These are phyloP conservation scores for Aepyceros melampus DNA, from an alignment of 2,113 vertebrate genomes.

Conservation along the genomic window DNA sequence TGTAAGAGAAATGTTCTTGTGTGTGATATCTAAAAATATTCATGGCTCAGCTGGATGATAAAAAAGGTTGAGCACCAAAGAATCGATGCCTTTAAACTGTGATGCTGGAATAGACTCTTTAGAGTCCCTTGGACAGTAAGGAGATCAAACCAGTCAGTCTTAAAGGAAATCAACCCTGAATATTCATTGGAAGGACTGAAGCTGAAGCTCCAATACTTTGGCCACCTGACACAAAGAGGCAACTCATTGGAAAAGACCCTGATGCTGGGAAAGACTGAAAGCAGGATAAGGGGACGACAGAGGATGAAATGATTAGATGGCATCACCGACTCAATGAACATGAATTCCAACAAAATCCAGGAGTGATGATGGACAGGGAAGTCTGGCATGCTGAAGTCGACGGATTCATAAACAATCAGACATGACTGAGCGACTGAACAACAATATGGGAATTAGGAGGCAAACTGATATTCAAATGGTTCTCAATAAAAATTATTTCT, in stretches of 20 bases:
- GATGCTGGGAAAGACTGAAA: not conserved
- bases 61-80: not conserved
- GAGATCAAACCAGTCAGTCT: not conserved
- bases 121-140: not conserved
- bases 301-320: not conserved
- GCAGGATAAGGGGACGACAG: not conserved
- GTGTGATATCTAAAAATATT: not conserved
- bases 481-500: not conserved
- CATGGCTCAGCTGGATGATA: not conserved
- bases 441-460: not conserved
- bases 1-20: not conserved
- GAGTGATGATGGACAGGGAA: not conserved
- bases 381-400: not conserved
- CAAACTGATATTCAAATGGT: not conserved
- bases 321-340: not conserved
- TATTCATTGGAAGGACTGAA: not conserved
- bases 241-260: not conserved
- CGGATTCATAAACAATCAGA: not conserved
- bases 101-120: not conserved
- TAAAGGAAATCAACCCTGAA: not conserved
- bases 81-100: not conserved
- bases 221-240: not conserved
- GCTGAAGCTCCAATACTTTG: not conserved
- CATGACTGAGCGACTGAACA: not conserved
- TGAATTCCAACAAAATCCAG: not conserved